Percentiles rank a stretch among this genome's conserved stretches.
phyloP scores from a whole-genome alignment of 2,113 vertebrate genomes.

The Notothenia coriiceps region DNA sequence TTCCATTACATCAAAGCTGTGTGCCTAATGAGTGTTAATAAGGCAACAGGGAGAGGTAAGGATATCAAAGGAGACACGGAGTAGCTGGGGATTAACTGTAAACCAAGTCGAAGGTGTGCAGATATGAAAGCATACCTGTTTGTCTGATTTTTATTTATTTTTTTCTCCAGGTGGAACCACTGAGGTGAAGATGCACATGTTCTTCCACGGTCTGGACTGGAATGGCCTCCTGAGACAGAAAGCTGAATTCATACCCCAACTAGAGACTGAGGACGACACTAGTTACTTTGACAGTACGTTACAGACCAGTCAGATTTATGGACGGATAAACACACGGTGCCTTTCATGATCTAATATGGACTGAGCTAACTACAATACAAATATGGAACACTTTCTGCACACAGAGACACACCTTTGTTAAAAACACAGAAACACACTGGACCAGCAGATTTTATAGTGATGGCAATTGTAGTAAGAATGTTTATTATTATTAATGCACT shows the following conservation, averaged over 20 bases:
- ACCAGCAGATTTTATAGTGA: not conserved
- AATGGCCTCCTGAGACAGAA: conserved; percentile 94
- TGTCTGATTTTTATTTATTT: not conserved
- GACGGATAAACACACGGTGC: not conserved
- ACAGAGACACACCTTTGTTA: not conserved
- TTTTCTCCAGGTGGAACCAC: conserved; percentile 86
- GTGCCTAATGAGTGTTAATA: not conserved
- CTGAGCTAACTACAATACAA: not conserved
- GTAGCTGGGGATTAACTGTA: not conserved
- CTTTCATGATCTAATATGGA: not conserved
- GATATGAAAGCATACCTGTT: not conserved
- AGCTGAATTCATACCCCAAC: conserved; percentile 95
- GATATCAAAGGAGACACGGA: not conserved
- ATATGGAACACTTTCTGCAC: not conserved
- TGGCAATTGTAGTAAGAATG: not conserved
- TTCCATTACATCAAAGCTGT: not conserved
- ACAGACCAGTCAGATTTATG: not conserved
- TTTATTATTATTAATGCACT: not conserved
- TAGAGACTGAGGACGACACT: conserved; percentile 95
- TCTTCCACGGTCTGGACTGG: conserved; percentile 94
- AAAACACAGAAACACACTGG: not conserved
- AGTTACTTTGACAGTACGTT: conserved; percentile 97
- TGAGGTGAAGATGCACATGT: conserved; percentile 93
- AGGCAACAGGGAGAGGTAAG: too few relatives aligned
- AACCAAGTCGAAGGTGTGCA: not conserved